phyloP scores from a whole-genome alignment of 2,113 vertebrate species.

The Oryctolagus cuniculus region mOryCun1.1 NC_091442.1:110526001-110526500 shows the following conservation, averaged over 20 bases:
- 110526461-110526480: neutral
- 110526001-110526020: too few species aligned
- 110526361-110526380: neutral
- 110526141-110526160: neutral
- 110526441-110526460: neutral
- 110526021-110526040: too few species aligned
- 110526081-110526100: neutral
- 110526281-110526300: neutral
- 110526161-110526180: too few species aligned
- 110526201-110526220: neutral
- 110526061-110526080: neutral
- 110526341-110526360: neutral
- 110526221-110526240: neutral
- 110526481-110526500: neutral
- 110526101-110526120: neutral
- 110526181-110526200: rapidly evolving
- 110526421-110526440: neutral
- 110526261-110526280: neutral
- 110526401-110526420: neutral
- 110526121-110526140: neutral
- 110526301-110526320: neutral
- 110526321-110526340: neutral
- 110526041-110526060: neutral
- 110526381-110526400: neutral
- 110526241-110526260: neutral